phyloP scores from a whole-genome alignment of 1,140 invertebrate genomes.

The Euglossa dilemma region DNA sequence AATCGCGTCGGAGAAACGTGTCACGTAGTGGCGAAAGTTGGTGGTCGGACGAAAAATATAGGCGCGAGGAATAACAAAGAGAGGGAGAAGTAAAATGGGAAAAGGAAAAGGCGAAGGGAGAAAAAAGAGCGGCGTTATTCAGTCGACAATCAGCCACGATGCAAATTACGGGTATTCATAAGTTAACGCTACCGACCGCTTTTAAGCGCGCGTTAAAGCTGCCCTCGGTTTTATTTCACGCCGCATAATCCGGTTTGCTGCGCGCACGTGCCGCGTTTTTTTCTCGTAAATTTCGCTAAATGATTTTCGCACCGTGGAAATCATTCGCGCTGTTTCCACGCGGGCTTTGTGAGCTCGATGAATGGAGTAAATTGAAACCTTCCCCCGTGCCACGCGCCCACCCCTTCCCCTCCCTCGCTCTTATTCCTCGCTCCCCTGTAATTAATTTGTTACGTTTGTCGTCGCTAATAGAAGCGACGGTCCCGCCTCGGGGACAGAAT shows the following conservation, averaged over 20 bases:
- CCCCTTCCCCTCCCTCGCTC: neutral
- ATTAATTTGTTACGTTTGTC: neutral
- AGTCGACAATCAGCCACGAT: constrained; percentile 38
- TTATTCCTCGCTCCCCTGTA: neutral
- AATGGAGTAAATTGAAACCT: constrained; percentile 44
- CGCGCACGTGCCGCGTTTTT: constrained; percentile 9
- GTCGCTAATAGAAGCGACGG: no score
- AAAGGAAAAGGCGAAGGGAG: neutral
- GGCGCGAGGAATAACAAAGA: neutral
- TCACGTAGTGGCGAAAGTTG: constrained; percentile 3
- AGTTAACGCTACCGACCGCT: constrained; percentile 46
- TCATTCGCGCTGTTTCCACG: constrained; percentile 21
- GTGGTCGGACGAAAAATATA: neutral
- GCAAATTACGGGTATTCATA: constrained; percentile 51
- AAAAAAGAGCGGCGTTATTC: neutral
- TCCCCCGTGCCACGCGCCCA: no score
- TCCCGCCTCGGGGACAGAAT: neutral
- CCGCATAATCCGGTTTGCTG: constrained; percentile 42
- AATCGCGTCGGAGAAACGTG: constrained; percentile 28
- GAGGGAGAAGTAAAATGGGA: neutral
- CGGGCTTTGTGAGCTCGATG: constrained; percentile 13
- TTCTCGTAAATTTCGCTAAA: constrained; percentile 41
- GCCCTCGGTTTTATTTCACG: constrained; percentile 25
- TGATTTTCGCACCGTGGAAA: constrained; percentile 30
- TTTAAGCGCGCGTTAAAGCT: constrained; percentile 47